Conservation (phyloP, 2,113 vertebrate species). For the Electrona antarctica region DNA sequence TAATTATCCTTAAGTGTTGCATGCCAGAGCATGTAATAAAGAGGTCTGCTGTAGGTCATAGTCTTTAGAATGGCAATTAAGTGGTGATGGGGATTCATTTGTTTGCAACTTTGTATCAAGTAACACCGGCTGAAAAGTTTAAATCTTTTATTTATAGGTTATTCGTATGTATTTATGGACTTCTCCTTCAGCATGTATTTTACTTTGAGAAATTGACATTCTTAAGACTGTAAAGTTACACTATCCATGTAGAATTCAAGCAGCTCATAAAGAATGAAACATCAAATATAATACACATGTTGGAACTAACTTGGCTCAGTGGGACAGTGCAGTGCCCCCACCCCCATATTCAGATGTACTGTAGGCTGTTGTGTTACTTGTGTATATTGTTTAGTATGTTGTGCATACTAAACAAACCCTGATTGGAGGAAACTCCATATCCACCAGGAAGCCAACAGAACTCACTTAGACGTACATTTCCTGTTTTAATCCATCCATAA, state of each 20-base stretch:
- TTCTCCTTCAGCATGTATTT: conserved; percentile 1
- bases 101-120: conserved; percentile 24
- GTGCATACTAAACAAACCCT: not conserved
- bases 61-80: conserved; percentile 43
- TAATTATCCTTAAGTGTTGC: conserved; percentile 69
- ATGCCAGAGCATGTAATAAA: conserved; percentile 46
- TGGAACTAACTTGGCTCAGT: no score
- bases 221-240: conserved; percentile 18
- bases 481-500: not conserved
- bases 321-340: no score
- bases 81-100: conserved; percentile 9
- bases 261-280: conserved; percentile 1
- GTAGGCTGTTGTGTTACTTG: no score
- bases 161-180: conserved; percentile 17
- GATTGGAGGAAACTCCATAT: not conserved
- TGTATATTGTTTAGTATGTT: not conserved
- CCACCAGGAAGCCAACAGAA: conserved; percentile 1
- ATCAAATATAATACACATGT: no score
- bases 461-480: conserved; percentile 23
- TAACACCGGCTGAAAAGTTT: conserved; percentile 8
- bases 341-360: not conserved
- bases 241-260: conserved; percentile 15
- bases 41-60: conserved; percentile 45
- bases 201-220: not conserved
- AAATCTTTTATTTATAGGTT: conserved; percentile 8